Evolutionary conservation across 2,888 invertebrate genomes (phyloP), one percentile per base, ranked within the genome.

Genomic region (Petrophora chlorosata): DNA sequence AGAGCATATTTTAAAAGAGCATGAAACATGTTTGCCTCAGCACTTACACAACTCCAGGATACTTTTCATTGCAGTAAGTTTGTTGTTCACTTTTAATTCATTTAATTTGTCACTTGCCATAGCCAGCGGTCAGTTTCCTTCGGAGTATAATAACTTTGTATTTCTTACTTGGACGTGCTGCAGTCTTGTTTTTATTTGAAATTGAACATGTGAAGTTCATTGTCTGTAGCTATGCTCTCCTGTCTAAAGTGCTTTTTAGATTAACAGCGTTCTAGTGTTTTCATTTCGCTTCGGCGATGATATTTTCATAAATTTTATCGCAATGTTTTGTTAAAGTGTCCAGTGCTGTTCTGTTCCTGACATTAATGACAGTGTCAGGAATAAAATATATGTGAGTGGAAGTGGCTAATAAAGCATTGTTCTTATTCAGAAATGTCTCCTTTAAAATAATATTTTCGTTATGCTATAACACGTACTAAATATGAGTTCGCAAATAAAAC

Each of bases 21-120:
- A 10, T 13, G 3, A 8, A 19, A 19, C 5, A 2, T 15, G 16
- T 30, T 30, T 16, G 4, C 1, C 30, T 9, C 5, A 15, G 23
- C 23, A 30, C 16, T 46, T 15, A 36, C 29, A n/a, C n/a, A n/a
- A n/a, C n/a, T n/a, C n/a, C n/a, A n/a, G n/a, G n/a, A n/a, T n/a
- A n/a, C n/a, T n/a, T n/a, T n/a, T n/a, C n/a, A n/a, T n/a, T n/a
- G n/a, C n/a, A n/a, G n/a, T 10, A 57, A 61, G 63, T 63, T 66
- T 56, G 62, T 68, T 67, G 70, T 53, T 56, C 61, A 53, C 65
- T 69, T 73, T 72, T 73, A 76, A 75, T 79, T 78, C 66, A 82
- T 81, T 82, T 76, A 79, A 82, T 82, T 82, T 82, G 81, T 79
- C 73, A 71, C 70, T 63, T 59, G 63, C 65, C 67, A 57, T 66